A percentile compares a stretch with the other conserved stretches of the same genome.
Conservation (phyloP, 2,888 invertebrate genomes). For the Drosophila pegasa region DNA sequence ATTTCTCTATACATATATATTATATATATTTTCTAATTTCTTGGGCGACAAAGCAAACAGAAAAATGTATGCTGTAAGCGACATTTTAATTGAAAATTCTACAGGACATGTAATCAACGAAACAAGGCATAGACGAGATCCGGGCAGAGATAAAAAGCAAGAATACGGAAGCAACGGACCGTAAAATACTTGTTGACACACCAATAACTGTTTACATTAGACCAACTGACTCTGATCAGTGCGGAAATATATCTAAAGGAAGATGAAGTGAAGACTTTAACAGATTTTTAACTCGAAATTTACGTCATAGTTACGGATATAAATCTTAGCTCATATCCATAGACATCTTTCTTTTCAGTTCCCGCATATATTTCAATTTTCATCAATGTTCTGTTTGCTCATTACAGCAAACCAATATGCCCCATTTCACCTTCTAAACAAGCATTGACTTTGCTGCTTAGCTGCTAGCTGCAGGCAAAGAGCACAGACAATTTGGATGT, state of each 20-base stretch:
- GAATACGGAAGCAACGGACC: background rate
- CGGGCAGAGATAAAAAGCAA: slow-evolving; percentile 7
- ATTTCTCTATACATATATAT: background rate
- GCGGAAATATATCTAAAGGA: background rate
- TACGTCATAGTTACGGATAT: no score
- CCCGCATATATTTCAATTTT: background rate
- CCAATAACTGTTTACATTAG: background rate
- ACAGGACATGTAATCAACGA: slow-evolving; percentile 67
- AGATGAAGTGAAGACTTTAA: background rate
- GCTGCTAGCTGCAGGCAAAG: slow-evolving; percentile 62
- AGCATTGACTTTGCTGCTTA: slow-evolving; percentile 46
- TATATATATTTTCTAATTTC: slow-evolving; percentile 57
- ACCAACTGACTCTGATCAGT: background rate
- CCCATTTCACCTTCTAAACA: background rate
- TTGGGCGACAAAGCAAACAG: slow-evolving; percentile 20
- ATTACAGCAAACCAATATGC: background rate
- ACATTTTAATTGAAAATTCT: slow-evolving; percentile 76
- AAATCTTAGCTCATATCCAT: no score
- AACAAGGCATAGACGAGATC: slow-evolving; percentile 46
- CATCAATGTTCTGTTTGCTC: no score
- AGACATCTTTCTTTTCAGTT: background rate
- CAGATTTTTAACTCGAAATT: background rate
- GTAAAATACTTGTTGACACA: background rate
- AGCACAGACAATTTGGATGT: slow-evolving; percentile 65
- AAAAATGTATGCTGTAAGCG: slow-evolving; percentile 55